Evolutionary conservation across 2,888 invertebrate genomes (phyloP).

Genomic region (Liposcelis brunnea): DNA sequence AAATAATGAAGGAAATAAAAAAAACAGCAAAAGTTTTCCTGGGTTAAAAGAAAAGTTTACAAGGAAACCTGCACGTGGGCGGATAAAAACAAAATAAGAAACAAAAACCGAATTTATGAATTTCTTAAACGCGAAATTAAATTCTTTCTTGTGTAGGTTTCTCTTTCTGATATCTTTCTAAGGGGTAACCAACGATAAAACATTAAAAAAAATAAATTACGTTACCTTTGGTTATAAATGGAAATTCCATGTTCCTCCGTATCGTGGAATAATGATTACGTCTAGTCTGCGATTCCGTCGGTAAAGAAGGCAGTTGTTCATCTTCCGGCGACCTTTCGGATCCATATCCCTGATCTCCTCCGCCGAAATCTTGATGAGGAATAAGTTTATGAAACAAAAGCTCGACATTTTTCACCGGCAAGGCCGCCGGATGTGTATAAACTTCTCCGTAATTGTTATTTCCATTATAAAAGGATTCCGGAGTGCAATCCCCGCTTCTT

Average conservation of each 20-base stretch:
- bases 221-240: slow-evolving; percentile 52
- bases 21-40: too few species aligned
- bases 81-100: too few species aligned
- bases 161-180: too few species aligned
- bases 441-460: slow-evolving; percentile 38
- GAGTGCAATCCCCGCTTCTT: slow-evolving; percentile 12
- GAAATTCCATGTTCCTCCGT: slow-evolving; percentile 26
- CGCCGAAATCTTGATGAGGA: neutral
- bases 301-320: slow-evolving; percentile 33
- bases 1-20: too few species aligned
- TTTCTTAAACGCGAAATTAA: too few species aligned
- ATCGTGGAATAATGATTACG: too few species aligned
- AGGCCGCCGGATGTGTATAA: slow-evolving; percentile 21
- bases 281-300: neutral
- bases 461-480: slow-evolving; percentile 23
- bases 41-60: too few species aligned
- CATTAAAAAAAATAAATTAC: neutral
- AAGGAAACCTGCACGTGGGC: too few species aligned
- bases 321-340: slow-evolving; percentile 62
- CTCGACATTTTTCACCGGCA: slow-evolving; percentile 7
- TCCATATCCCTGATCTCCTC: slow-evolving; percentile 53
- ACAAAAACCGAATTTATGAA: too few species aligned
- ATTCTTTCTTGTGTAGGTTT: too few species aligned
- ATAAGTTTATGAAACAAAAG: slow-evolving; percentile 9
- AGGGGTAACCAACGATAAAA: too few species aligned